Percentiles rank a stretch among this genome's conserved stretches.
Conservation (phyloP, 2,888 invertebrate species). For the Latrodectus elegans region DNA sequence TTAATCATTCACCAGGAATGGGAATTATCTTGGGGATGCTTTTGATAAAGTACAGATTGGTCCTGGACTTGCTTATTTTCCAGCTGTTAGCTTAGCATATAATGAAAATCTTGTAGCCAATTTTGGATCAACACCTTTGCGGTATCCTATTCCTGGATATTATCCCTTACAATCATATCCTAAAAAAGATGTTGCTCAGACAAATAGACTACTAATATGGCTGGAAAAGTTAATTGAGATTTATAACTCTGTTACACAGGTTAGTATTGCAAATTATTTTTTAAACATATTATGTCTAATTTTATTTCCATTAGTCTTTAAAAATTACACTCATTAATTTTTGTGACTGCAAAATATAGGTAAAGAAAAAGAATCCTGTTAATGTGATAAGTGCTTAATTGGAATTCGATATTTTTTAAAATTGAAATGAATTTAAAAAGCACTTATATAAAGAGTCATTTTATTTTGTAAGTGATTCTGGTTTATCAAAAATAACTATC, state of each 20-base stretch:
- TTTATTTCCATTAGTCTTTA: too few species aligned
- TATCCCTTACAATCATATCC: conserved; percentile 80
- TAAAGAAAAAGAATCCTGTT: too few species aligned
- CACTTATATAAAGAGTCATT: too few species aligned
- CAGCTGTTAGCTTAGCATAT: conserved; percentile 85
- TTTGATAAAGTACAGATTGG: conserved; percentile 84
- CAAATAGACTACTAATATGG: conserved; percentile 77
- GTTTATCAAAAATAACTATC: too few species aligned
- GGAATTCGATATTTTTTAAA: too few species aligned
- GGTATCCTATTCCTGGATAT: conserved; percentile 82
- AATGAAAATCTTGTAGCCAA: conserved; percentile 86
- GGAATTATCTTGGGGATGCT: conserved; percentile 83
- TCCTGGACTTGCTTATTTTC: conserved; percentile 85
- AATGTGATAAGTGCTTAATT: too few species aligned
- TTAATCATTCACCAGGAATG: conserved; percentile 80
- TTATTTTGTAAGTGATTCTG: too few species aligned
- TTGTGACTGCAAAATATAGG: too few species aligned
- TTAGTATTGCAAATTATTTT: not conserved
- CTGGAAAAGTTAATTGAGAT: conserved; percentile 75
- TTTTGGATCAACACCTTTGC: conserved; percentile 83
- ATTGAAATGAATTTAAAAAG: too few species aligned
- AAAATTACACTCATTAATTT: too few species aligned
- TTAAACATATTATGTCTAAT: not conserved
- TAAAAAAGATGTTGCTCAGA: conserved; percentile 74
- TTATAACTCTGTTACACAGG: conserved; percentile 72